phyloP scores from a whole-genome alignment of 1,140 invertebrate genomes.

The Papilio aristodemus region DNA sequence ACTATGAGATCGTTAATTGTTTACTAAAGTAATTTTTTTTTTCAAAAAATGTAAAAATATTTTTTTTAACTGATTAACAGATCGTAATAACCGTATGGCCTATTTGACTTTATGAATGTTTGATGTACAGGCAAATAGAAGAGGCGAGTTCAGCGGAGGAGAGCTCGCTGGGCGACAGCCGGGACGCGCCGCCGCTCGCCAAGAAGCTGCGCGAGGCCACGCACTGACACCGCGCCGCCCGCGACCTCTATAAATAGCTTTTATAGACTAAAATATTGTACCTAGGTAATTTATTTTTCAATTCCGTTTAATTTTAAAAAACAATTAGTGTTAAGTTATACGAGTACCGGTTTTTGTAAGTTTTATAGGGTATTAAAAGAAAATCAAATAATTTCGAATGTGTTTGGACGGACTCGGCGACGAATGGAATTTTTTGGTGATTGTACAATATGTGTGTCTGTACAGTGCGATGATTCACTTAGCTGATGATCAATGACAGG shows the following conservation, averaged over 20 bases:
- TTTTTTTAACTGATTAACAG: too few species aligned
- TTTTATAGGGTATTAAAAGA: slow-evolving; percentile 79
- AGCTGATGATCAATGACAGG: slow-evolving; percentile 8
- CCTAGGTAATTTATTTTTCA: slow-evolving; percentile 82
- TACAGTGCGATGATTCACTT: slow-evolving; percentile 18
- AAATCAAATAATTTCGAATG: slow-evolving; percentile 61
- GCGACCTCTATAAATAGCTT: slow-evolving; percentile 75
- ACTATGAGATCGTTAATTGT: too few species aligned
- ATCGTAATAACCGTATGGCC: too few species aligned
- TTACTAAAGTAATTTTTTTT: too few species aligned
- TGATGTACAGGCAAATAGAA: slow-evolving; percentile 66
- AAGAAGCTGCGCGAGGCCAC: slow-evolving; percentile 75
- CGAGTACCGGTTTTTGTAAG: slow-evolving; percentile 80
- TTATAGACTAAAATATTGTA: slow-evolving; percentile 80
- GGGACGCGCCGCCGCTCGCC: slow-evolving; percentile 61
- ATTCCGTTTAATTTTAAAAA: slow-evolving; percentile 81
- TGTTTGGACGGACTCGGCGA: slow-evolving; percentile 53
- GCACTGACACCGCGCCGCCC: slow-evolving; percentile 75
- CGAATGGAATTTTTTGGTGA: slow-evolving; percentile 42
- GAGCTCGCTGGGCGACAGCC: slow-evolving; percentile 72
- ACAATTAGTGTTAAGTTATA: slow-evolving; percentile 76
- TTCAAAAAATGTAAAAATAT: too few species aligned
- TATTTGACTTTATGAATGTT: background rate
- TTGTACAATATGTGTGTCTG: slow-evolving; percentile 66
- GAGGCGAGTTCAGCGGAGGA: slow-evolving; percentile 79